Base-by-base conservation (phyloP, 2,113 vertebrate species). In the Pterocles orientalis region DNA sequence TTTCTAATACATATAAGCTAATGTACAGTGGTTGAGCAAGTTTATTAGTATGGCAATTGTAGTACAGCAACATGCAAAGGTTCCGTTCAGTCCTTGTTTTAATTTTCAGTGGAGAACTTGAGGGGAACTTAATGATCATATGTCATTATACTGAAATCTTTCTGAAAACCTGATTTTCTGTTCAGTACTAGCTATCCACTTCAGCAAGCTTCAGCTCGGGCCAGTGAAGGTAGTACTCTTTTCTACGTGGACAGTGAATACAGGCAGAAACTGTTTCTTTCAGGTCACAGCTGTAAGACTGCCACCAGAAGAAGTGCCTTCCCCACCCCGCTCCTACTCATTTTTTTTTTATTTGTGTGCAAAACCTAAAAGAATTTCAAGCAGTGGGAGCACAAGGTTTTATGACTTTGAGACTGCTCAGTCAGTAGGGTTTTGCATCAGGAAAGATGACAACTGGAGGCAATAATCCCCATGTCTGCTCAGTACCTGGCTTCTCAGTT, bases 121-220 rank as follows among this genome's bases (percentile, higher is more conserved):
- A 19, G 26, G 9, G 7, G 23, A 73, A 58, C 10, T 47, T 48
- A 54, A 43, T 0, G 1, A 24, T 50, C 7, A 10, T 41, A 12
- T 16, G 28, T 41, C 16, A 10, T 16, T 71, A 39, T 71, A 70
- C 23, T 56, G 58, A 77, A 50, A 29, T 45, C 26, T 61, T 81
- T 50, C 25, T 28, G 15, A 56, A 61, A 77, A 56, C 24, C 11
- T 41, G 34, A 61, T 45, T 29, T 71, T 24, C 39, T 23, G 5
- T 58, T 91, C 29, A 14, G 29, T 73, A 62, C 12, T 18, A 80
- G 41, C 16, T 48, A 36, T 70, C 8, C 6, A 6, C 13, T 82
- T 72, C 19, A 10, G 9, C 0, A 0, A n/a, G 14, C 62, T 92
- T 48, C 56, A 68, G 33, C 29, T 64, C 2, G 2, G 39, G 41